Conservation (phyloP, 2,797 vertebrate species). For the Bryconaethiops microstoma region DNA sequence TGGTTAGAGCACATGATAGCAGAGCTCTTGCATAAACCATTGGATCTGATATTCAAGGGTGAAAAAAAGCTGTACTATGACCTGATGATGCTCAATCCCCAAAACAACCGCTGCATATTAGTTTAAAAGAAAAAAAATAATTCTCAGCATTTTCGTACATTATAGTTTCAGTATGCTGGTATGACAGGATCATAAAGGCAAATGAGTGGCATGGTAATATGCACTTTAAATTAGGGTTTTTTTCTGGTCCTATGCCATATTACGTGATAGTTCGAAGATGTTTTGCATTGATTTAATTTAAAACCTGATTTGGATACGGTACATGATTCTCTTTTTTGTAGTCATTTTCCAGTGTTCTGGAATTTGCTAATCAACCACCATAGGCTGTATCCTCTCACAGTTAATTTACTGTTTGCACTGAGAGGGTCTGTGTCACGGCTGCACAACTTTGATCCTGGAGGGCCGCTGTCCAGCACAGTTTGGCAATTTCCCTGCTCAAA, state of each 20-base stretch:
- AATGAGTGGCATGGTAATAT: conserved; percentile 33
- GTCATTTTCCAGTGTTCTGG: conserved; percentile 74
- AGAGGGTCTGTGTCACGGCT: conserved; percentile 30
- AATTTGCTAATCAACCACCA: conserved; percentile 83
- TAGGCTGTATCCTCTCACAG: conserved; percentile 68
- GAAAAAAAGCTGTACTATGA: background rate
- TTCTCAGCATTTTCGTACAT: background rate
- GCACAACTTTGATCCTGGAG: no score
- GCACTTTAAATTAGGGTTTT: conserved; percentile 18
- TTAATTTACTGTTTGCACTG: conserved; percentile 39
- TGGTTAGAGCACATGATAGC: conserved; percentile 12
- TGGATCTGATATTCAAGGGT: background rate
- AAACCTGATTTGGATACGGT: conserved; percentile 60
- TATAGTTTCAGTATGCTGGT: conserved; percentile 18
- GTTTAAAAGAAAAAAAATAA: background rate
- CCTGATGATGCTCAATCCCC: background rate
- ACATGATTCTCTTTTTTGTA: conserved; percentile 48
- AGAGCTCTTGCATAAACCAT: conserved; percentile 1
- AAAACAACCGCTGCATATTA: background rate
- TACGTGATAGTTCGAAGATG: conserved; percentile 82
- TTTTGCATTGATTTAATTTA: conserved; percentile 71
- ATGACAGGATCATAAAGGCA: conserved; percentile 39
- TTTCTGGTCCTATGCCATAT: conserved; percentile 68
- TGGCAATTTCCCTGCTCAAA: no score
- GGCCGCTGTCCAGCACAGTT: no score